Evolutionary conservation across 2,113 vertebrate species (phyloP).

Genomic region (Hydrochoerus hydrochaeris): DNA sequence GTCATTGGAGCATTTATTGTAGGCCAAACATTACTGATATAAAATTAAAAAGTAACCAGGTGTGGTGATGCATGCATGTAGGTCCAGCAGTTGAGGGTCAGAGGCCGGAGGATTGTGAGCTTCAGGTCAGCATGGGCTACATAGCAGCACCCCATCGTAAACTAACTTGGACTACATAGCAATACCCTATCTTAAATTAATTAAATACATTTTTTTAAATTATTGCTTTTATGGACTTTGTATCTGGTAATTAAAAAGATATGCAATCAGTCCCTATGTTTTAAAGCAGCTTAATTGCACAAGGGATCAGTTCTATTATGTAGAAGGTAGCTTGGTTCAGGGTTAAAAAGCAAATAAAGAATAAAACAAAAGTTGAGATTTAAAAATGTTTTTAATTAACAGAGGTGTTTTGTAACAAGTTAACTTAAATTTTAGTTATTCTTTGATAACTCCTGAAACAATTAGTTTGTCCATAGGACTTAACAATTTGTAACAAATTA

Average conservation of each 20-base stretch:
- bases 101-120: neutral
- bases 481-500: conserved; percentile 20
- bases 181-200: neutral
- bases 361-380: neutral
- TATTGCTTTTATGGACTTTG: conserved; percentile 40
- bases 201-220: neutral
- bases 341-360: neutral
- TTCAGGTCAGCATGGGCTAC: neutral
- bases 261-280: neutral
- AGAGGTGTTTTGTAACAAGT: conserved; percentile 29
- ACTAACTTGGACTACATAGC: neutral
- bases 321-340: neutral
- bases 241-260: neutral
- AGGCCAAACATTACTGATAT: neutral
- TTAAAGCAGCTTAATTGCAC: conserved; percentile 28
- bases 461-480: neutral
- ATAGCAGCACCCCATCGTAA: neutral
- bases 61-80: neutral
- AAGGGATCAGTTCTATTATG: neutral
- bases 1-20: neutral
- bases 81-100: neutral
- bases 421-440: conserved; percentile 46
- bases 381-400: conserved; percentile 50
- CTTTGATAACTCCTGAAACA: conserved; percentile 38
- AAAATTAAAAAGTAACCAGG: neutral